A percentile compares a stretch with the other conserved stretches of the same genome.
Conservation (phyloP, 2,888 invertebrate species). For the Tipula confusa region DNA sequence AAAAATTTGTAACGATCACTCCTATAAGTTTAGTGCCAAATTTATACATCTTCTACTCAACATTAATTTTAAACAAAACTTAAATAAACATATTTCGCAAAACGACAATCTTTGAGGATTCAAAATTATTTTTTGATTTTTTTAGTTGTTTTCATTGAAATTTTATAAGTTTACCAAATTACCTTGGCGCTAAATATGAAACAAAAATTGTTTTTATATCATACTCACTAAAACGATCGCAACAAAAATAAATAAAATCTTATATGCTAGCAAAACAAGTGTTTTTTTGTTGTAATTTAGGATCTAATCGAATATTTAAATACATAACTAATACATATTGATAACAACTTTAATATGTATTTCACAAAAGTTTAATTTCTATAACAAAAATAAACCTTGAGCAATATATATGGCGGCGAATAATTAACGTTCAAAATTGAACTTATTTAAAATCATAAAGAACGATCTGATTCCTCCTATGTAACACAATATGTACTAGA, state of each 20-base stretch:
- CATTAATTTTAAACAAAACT: no score
- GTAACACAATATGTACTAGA: background rate
- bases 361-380: background rate
- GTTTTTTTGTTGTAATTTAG: background rate
- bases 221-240: background rate
- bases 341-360: background rate
- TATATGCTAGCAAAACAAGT: background rate
- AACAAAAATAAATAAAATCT: background rate
- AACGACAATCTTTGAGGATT: background rate
- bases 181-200: background rate
- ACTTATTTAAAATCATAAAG: background rate
- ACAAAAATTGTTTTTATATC: background rate
- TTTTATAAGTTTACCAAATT: background rate
- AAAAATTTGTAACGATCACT: no score
- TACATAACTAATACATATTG: background rate
- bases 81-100: no score
- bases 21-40: no score
- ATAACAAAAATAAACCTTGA: background rate
- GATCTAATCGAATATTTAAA: background rate
- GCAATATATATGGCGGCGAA: background rate
- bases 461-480: background rate
- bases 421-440: background rate
- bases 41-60: no score
- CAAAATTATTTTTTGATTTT: background rate
- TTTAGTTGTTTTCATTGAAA: slow-evolving; percentile 15